These are phyloP conservation scores for Leuctra nigra DNA, from an alignment of 2,888 invertebrate genomes.

Conservation along the genomic window DNA sequence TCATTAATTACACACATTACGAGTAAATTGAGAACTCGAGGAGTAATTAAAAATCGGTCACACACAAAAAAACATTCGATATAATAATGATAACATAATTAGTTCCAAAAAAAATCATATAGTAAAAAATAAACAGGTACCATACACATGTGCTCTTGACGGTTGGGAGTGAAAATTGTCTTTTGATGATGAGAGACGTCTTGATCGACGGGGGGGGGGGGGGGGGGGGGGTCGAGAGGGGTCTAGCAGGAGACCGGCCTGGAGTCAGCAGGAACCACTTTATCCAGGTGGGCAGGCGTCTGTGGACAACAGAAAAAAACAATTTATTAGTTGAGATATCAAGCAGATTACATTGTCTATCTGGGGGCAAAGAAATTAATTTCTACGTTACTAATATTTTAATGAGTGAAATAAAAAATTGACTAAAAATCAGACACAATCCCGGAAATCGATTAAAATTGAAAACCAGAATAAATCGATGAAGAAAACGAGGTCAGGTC, in stretches of 20 bases:
- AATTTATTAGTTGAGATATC: constrained; percentile 34
- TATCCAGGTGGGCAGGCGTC: constrained; percentile 47
- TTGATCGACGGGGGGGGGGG: not conserved
- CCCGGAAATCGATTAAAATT: no score
- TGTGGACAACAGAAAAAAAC: constrained; percentile 46
- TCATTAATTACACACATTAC: no score
- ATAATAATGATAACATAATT: not conserved
- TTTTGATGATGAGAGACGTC: no score
- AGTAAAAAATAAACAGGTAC: constrained; percentile 10
- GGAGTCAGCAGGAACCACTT: constrained; percentile 55
- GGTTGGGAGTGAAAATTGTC: no score
- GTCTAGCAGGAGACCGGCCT: constrained; percentile 40
- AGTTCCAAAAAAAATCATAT: not conserved
- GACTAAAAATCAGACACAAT: no score
- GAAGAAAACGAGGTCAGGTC: no score
- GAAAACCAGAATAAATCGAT: no score
- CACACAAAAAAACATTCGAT: not conserved
- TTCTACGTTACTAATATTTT: no score
- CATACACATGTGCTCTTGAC: constrained; percentile 5
- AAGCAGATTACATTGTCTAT: no score
- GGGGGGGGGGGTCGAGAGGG: not conserved
- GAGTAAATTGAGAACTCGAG: not conserved
- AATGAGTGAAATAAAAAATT: no score
- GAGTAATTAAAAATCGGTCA: not conserved
- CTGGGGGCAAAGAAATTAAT: no score